These are phyloP conservation scores for Diploscapter pachys DNA, from an alignment of 1,140 invertebrate genomes.

Conservation along the genomic window DNA sequence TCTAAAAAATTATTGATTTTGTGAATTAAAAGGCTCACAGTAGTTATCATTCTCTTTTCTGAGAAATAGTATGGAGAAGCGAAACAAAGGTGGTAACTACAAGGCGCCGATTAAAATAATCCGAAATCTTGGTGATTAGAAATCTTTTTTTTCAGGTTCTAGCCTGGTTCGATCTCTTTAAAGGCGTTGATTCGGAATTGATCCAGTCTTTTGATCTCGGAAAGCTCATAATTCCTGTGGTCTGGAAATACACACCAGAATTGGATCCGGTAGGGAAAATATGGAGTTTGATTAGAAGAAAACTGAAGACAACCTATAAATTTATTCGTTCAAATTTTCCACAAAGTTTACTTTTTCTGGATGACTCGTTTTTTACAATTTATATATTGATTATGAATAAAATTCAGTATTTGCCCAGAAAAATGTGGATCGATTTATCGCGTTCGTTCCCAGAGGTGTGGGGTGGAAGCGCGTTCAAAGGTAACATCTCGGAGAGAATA, in stretches of 20 bases:
- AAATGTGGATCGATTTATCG: constrained; percentile 35
- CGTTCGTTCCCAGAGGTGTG: constrained; percentile 23
- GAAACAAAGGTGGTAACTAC: too few species aligned
- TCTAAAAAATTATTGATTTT: neutral
- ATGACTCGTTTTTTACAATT: constrained; percentile 4
- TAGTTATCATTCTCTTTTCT: too few species aligned
- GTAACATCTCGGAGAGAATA: neutral
- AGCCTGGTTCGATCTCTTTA: constrained; percentile 31
- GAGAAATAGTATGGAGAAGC: too few species aligned
- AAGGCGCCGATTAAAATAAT: too few species aligned
- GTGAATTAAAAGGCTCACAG: too few species aligned
- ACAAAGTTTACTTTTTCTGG: neutral
- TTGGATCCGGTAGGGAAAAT: constrained; percentile 15
- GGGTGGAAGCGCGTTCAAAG: constrained; percentile 34
- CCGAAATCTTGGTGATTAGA: neutral
- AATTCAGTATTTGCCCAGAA: too few species aligned
- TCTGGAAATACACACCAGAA: constrained; percentile 30
- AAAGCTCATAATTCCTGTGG: constrained; percentile 26
- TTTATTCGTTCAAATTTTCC: too few species aligned
- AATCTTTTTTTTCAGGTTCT: constrained; percentile 17
- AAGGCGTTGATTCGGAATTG: constrained; percentile 15
- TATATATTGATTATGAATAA: neutral
- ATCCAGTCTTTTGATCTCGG: constrained; percentile 24
- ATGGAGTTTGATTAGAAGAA: too few species aligned
- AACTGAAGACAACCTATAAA: too few species aligned